These are phyloP conservation scores for Spongia lamella DNA, from an alignment of 37 sponge, comb jelly and placozoan genomes.

Conservation along the genomic window DNA sequence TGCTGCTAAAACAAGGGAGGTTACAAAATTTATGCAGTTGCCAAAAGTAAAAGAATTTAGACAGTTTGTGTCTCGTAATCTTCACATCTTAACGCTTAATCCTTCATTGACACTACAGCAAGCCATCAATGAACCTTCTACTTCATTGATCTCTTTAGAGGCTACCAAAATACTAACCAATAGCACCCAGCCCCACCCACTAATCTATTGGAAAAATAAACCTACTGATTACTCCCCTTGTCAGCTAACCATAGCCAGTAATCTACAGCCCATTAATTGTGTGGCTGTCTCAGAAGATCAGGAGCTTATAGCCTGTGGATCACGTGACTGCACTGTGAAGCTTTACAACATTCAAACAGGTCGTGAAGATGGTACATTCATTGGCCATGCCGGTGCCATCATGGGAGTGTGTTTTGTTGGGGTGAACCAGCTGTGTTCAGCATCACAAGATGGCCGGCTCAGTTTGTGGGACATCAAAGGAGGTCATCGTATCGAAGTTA, in stretches of 20 bases:
- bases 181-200: slow-evolving; percentile 24
- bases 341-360: slow-evolving; percentile 70
- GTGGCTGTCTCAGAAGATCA: slow-evolving; percentile 73
- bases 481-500: slow-evolving; percentile 65
- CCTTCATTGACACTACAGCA: slow-evolving; percentile 87
- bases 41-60: slow-evolving; percentile 63
- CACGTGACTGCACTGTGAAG: slow-evolving; percentile 72
- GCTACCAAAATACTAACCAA: slow-evolving; percentile 28
- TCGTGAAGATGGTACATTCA: slow-evolving; percentile 67
- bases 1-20: slow-evolving; percentile 46
- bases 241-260: slow-evolving; percentile 60
- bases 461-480: slow-evolving; percentile 86
- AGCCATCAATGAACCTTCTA: slow-evolving; percentile 80
- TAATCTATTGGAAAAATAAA: slow-evolving; percentile 77
- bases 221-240: slow-evolving; percentile 49
- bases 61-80: slow-evolving; percentile 82
- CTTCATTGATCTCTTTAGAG: slow-evolving; percentile 35
- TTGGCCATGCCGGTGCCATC: slow-evolving; percentile 83
- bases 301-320: slow-evolving; percentile 69
- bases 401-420: slow-evolving; percentile 76
- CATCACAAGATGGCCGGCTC: slow-evolving; percentile 77
- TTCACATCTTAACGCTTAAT: slow-evolving; percentile 62
- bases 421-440: slow-evolving; percentile 64
- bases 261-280: slow-evolving; percentile 47
- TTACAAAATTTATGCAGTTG: slow-evolving; percentile 45